phyloP scores from a whole-genome alignment of 2,888 invertebrate genomes.

The Dolichomitus sp. region DNA sequence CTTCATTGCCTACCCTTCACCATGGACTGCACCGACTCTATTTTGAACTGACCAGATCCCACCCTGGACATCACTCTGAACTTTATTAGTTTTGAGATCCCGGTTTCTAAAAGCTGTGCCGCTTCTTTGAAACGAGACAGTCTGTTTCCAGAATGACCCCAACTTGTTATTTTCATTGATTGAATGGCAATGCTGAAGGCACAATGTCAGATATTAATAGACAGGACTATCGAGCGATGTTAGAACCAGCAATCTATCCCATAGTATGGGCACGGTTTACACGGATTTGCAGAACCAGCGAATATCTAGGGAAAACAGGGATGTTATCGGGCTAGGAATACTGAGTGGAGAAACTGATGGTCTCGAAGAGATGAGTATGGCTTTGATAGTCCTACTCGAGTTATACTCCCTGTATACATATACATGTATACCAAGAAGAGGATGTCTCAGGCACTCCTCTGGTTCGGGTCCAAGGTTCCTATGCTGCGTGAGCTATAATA shows the following conservation, averaged over 20 bases:
- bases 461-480: slow-evolving; percentile 18
- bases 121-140: neutral
- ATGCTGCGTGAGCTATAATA: slow-evolving; percentile 8
- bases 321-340: neutral
- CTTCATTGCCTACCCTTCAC: too few species aligned
- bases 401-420: neutral
- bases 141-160: neutral
- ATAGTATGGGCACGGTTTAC: neutral
- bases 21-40: too few species aligned
- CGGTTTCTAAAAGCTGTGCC: too few species aligned
- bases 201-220: neutral
- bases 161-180: neutral
- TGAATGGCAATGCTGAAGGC: neutral
- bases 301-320: neutral
- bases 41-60: too few species aligned
- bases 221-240: neutral
- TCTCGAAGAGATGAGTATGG: slow-evolving; percentile 1
- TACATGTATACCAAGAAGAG: neutral
- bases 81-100: too few species aligned
- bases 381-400: slow-evolving; percentile 1
- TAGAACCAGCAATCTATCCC: neutral
- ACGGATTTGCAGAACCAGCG: neutral
- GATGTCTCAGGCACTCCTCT: slow-evolving; percentile 28
- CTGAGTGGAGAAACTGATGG: slow-evolving; percentile 17
- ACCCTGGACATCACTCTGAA: too few species aligned